A percentile compares a stretch with the other conserved stretches of the same genome.
phyloP scores from a whole-genome alignment of 1,140 invertebrate species.

The Harpegnathos saltator region DNA sequence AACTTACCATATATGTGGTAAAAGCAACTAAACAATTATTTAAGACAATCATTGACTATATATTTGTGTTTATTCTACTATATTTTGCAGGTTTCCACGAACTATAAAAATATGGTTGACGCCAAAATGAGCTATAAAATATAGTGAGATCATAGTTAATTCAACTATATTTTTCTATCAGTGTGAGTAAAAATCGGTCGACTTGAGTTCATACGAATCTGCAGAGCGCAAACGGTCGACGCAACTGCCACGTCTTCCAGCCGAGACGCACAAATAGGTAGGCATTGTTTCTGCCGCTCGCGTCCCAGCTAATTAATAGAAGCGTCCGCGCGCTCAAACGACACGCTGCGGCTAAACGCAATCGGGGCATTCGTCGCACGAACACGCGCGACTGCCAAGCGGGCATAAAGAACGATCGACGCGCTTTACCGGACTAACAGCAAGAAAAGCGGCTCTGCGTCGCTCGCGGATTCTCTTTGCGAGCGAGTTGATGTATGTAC shows the following conservation, averaged over 20 bases:
- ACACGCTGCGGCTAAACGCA: conserved; percentile 13
- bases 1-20: no score
- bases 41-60: no score
- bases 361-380: conserved; percentile 64
- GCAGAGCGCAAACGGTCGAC: no score
- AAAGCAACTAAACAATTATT: no score
- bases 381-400: conserved; percentile 7
- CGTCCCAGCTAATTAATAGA: conserved; percentile 46
- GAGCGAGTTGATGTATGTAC: neutral
- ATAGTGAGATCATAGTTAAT: no score
- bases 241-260: neutral
- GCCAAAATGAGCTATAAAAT: no score
- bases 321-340: conserved; percentile 32
- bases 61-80: no score
- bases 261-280: neutral
- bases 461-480: conserved; percentile 35
- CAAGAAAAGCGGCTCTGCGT: conserved; percentile 27
- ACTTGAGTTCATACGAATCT: no score
- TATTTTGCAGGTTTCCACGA: no score
- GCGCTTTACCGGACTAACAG: conserved; percentile 23
- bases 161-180: no score
- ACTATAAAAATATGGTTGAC: no score
- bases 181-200: no score
- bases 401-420: conserved; percentile 22
- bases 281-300: neutral